Conservation (phyloP, 2,797 vertebrate genomes). For the Micropoecilia bifurca region DNA sequence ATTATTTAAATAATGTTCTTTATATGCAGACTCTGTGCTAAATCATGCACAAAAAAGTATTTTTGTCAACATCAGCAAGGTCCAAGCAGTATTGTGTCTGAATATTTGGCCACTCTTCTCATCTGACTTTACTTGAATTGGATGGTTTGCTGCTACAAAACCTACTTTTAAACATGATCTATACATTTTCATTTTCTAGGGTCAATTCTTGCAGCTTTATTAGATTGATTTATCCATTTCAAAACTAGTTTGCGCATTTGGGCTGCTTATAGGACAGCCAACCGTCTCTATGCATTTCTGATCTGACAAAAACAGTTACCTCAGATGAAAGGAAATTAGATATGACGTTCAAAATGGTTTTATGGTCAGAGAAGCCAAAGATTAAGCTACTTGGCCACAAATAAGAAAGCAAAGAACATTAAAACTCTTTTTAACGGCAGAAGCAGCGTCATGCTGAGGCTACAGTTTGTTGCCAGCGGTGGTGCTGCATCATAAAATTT, state of each 20-base stretch:
- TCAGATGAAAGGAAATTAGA: background rate
- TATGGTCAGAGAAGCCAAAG: background rate
- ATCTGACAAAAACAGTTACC: background rate
- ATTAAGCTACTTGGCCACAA: background rate
- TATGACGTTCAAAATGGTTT: background rate
- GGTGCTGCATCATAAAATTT: background rate
- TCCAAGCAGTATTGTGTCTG: background rate
- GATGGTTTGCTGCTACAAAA: background rate
- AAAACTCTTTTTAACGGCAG: background rate
- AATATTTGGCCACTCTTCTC: background rate
- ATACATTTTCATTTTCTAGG: background rate
- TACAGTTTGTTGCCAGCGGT: background rate
- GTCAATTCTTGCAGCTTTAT: background rate
- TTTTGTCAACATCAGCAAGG: background rate
- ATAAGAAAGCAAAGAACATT: background rate
- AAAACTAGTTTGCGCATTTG: background rate
- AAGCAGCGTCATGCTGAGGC: background rate
- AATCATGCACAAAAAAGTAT: background rate
- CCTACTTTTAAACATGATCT: background rate
- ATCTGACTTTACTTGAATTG: background rate
- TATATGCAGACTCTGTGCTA: background rate
- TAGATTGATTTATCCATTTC: background rate
- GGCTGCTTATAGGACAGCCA: background rate
- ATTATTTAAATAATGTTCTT: background rate
- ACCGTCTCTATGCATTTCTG: background rate